Conservation (phyloP, 2,888 invertebrate species). For the Gandaritis pyraliata region DNA sequence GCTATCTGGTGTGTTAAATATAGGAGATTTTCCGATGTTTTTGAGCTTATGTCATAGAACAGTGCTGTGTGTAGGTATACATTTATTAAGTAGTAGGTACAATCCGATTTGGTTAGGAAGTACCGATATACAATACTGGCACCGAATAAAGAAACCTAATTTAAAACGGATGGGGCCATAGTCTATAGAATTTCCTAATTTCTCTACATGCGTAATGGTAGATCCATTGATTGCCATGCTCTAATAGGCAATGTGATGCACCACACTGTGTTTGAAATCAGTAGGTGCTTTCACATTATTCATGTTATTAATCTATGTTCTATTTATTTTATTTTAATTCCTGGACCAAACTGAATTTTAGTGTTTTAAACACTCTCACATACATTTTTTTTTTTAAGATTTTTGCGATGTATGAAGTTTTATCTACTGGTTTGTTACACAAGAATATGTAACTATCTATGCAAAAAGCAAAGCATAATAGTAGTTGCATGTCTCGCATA, state of each 20-base stretch:
- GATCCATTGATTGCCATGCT: constrained; percentile 24
- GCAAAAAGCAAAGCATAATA: constrained; percentile 2
- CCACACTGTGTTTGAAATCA: constrained; percentile 13
- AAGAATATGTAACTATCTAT: too few species aligned
- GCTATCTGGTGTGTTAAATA: background rate
- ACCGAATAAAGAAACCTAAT: too few species aligned
- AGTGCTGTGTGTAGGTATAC: too few species aligned
- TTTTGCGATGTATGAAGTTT: too few species aligned
- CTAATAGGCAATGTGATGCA: constrained; percentile 27
- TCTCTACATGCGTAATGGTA: background rate
- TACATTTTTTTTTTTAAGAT: too few species aligned
- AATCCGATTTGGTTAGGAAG: too few species aligned
- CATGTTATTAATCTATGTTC: background rate
- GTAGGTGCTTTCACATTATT: constrained; percentile 13
- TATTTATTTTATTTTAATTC: background rate
- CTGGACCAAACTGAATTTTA: background rate
- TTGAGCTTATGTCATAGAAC: background rate
- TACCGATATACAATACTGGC: too few species aligned
- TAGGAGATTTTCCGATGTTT: background rate
- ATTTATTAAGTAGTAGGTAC: too few species aligned
- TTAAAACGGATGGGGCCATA: background rate
- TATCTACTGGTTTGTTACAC: too few species aligned
- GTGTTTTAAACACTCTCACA: background rate
- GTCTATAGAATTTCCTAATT: background rate
- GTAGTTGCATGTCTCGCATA: background rate